These are phyloP conservation scores for Mus pahari DNA, from an alignment of 2,113 vertebrate species.

Conservation along the genomic window DNA sequence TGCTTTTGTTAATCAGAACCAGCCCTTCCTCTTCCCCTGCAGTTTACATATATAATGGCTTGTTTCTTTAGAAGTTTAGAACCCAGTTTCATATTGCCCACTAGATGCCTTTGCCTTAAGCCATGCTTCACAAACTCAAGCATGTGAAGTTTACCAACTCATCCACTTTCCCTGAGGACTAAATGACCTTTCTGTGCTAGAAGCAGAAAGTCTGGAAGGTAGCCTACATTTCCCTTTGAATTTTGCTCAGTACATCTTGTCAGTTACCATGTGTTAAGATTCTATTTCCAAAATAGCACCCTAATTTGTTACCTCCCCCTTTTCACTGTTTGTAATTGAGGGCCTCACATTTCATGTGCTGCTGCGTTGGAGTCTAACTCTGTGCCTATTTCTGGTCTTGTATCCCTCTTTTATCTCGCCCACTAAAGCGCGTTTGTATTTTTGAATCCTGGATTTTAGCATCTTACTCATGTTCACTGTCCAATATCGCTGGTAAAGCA, in stretches of 20 bases:
- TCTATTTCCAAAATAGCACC: conserved; percentile 44
- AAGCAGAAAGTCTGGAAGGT: conserved; percentile 19
- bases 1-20: not conserved
- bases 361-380: not conserved
- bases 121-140: not conserved
- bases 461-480: not conserved
- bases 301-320: not conserved
- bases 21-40: not conserved
- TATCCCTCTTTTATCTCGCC: conserved; percentile 25
- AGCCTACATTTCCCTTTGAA: conserved; percentile 35
- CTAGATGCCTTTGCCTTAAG: not conserved
- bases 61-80: not conserved
- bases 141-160: not conserved
- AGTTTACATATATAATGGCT: not conserved
- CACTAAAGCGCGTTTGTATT: conserved; percentile 46
- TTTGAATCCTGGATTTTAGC: conserved; percentile 12
- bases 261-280: conserved; percentile 50
- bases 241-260: conserved; percentile 31
- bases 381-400: conserved; percentile 21
- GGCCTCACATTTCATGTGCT: not conserved
- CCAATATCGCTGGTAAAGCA: not conserved
- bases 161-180: not conserved
- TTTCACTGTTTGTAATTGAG: conserved; percentile 29
- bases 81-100: not conserved
- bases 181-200: not conserved